Percentiles rank a stretch among this genome's conserved stretches.
phyloP scores from a whole-genome alignment of 1,140 invertebrate genomes.

The Saccostrea glomerata region DNA sequence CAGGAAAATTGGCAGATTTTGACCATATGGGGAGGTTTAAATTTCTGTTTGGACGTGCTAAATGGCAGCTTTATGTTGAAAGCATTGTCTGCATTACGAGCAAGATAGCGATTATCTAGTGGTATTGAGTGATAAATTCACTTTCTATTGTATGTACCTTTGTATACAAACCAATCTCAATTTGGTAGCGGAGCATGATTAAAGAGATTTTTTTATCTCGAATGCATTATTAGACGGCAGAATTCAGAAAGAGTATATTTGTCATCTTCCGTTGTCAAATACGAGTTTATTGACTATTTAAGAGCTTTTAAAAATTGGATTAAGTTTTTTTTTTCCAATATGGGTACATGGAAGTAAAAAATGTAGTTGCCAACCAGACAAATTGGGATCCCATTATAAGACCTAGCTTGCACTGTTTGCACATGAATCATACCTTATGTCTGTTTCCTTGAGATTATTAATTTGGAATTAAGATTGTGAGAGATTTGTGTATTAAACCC shows the following conservation, averaged over 20 bases:
- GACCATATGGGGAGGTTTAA: conserved; percentile 10
- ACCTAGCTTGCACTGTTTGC: background rate
- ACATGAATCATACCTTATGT: conserved; percentile 12
- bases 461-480: conserved; percentile 9
- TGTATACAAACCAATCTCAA: background rate
- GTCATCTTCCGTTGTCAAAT: conserved; percentile 14
- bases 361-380: background rate
- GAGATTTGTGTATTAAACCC: background rate
- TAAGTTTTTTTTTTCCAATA: background rate
- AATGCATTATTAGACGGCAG: background rate
- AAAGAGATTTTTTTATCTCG: background rate
- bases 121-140: conserved; percentile 1
- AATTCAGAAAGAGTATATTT: background rate
- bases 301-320: conserved; percentile 31
- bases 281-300: conserved; percentile 20
- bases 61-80: background rate
- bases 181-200: background rate
- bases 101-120: conserved; percentile 6
- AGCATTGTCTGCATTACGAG: background rate
- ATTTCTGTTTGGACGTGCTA: conserved; percentile 17
- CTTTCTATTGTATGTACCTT: background rate
- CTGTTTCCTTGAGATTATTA: conserved; percentile 4
- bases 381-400: background rate
- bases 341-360: background rate
- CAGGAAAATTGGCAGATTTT: conserved; percentile 1